Evolutionary conservation across 2,888 invertebrate genomes (phyloP), one percentile per base, ranked within the genome.

Genomic region (Idaea aversata): DNA sequence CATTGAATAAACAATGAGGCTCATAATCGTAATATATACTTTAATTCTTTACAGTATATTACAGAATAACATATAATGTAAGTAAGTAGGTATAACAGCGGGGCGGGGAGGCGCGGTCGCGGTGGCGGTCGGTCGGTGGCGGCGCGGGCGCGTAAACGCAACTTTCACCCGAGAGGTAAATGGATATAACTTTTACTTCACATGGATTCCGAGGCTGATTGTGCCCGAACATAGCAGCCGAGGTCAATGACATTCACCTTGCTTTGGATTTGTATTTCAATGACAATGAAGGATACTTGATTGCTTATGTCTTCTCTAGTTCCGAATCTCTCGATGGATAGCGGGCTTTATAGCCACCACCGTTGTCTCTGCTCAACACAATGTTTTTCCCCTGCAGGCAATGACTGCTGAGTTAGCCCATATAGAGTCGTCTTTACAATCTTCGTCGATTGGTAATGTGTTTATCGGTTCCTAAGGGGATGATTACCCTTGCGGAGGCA

Each of bases 181-280:
- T 66, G 66, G 67, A 67, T 63, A 69, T 63, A 70, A 72, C 72
- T 72, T 72, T 72, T 72, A 72, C 72, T 72, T 68, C 71, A 70
- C 70, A 70, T 67, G 68, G 47, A 47, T 47, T 47, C 47, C 47
- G 47, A 47, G 47, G 47, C 47, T 47, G 47, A 47, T 47, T 47
- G 47, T 47, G 10, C 47, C 47, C 47, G 25, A 25, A 25, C 25
- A 47, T 47, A 47, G 47, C 47, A 47, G 47, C 47, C 10, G 47
- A 47, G 47, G 47, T 47, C 47, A 47, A 47, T 13, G 47, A 47
- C 47, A 47, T 47, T 47, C 47, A 47, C 47, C 47, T 47, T 47
- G 47, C 47, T 47, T 47, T 47, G 7, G 47, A 10, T 47, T 47
- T 47, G 7, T 47, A 47, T 13, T 47, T 47, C 13, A 47, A 47